Base-by-base conservation (phyloP, 2,113 vertebrate genomes). In the Coryphaenoides rupestris region DNA sequence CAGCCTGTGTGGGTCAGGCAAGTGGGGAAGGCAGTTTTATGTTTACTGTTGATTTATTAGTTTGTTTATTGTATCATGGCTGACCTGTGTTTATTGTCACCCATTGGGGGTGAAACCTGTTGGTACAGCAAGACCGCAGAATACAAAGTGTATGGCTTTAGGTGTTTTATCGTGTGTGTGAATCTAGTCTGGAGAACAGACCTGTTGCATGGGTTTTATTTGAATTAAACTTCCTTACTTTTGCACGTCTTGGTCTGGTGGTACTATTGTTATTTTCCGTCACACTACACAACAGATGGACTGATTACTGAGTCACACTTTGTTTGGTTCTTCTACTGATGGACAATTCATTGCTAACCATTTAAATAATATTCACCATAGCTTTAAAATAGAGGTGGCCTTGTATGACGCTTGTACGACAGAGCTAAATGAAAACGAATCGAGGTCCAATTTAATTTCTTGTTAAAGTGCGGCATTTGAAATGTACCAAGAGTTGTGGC, bases 141-240 rank as follows among this genome's bases (percentile, higher is more conserved):
- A 69, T 47, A 63, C 67, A 26, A 65, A 40, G 33, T 62, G 77
- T 80, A 77, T 5, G 76, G 68, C 75, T 64, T 77, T 77, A 72
- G 77, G 79, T 87, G 83, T 87, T 83, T 85, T 82, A 63, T 83
- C 82, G 82, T 19, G 10, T 28, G 64, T 75, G 74, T 72, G 66
- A 77, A 63, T 75, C 65, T 78, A 62, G 73, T 82, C 75, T 73
- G 77, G 84, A 77, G 77, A 78, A 77, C 21, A 75, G 79, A 79
- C 77, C 83, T 84, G 70, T 80, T 76, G 81, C 84, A 86, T 88
- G 84, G 72, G 16, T 84, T 84, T 82, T 81, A 82, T 88, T 88
- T 87, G 70, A 66, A 88, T 81, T 88, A 87, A 88, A 87, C 72
- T 24, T 83, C 75, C 73, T 82, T 84, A 86, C 83, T 87, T 87